Percentiles rank a stretch among this genome's conserved stretches.
phyloP scores from a whole-genome alignment of 1,140 invertebrate species.

The Planococcus citri region DNA sequence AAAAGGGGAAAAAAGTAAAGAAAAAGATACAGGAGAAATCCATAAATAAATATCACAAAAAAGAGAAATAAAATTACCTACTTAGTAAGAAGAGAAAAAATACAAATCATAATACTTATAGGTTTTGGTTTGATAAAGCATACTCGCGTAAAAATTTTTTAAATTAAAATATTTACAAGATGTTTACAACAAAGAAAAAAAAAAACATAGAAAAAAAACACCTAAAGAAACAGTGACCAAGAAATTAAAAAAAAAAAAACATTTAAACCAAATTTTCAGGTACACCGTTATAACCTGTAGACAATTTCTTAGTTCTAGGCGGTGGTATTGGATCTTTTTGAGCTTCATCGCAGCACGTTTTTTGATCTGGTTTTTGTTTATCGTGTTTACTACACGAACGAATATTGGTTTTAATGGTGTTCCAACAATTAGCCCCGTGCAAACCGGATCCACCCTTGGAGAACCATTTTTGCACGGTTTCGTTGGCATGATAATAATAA shows the following conservation, averaged over 20 bases:
- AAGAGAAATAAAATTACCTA: background rate
- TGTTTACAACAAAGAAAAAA: too few species aligned
- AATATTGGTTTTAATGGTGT: background rate
- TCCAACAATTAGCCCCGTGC: background rate
- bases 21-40: too few species aligned
- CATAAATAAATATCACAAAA: conserved; percentile 4
- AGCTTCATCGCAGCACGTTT: background rate
- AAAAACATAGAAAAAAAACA: background rate
- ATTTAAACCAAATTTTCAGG: conserved; percentile 26
- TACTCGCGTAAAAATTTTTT: too few species aligned
- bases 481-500: conserved; percentile 24
- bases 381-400: conserved; percentile 1
- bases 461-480: conserved; percentile 22
- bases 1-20: background rate
- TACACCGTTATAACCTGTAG: conserved; percentile 23
- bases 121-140: background rate
- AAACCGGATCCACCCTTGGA: background rate
- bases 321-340: conserved; percentile 23
- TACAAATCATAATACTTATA: background rate
- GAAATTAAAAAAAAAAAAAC: background rate
- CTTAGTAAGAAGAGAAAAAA: too few species aligned
- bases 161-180: too few species aligned
- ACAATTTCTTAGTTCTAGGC: conserved; percentile 22
- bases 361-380: background rate
- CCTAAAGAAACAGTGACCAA: background rate